A percentile compares a stretch with the other conserved stretches of the same genome.
Evolutionary conservation across 2,888 invertebrate species (phyloP).

Genomic region (Lycophotia porphyrea): DNA sequence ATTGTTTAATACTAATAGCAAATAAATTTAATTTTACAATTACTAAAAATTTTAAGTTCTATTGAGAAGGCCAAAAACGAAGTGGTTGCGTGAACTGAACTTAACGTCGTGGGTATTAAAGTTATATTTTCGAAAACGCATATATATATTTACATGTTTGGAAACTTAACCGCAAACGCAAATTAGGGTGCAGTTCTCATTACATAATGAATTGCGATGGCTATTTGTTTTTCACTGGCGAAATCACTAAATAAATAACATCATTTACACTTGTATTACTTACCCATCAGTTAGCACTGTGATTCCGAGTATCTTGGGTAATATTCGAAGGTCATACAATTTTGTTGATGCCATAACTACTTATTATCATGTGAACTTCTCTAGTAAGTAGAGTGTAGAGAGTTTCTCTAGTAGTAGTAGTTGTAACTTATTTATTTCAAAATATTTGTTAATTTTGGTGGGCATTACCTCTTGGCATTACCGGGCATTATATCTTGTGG

Average conservation of each 20-base stretch:
- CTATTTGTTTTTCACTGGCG: background rate
- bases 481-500: too few relatives aligned
- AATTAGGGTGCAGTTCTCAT: background rate
- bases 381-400: too few relatives aligned
- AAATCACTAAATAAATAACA: background rate
- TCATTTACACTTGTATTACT: background rate
- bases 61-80: background rate
- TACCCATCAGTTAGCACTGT: background rate
- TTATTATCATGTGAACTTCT: constrained; percentile 19
- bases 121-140: background rate
- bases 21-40: background rate
- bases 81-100: background rate
- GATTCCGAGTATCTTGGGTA: constrained; percentile 2
- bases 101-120: background rate
- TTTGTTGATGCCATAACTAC: constrained; percentile 1
- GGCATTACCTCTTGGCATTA: too few relatives aligned
- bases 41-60: background rate
- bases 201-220: background rate
- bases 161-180: background rate
- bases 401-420: too few relatives aligned
- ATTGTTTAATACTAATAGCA: background rate
- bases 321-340: constrained; percentile 22
- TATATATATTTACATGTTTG: background rate
- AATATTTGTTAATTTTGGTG: too few relatives aligned
- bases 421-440: too few relatives aligned